Conservation (phyloP, 2,113 vertebrate species). For the Urocynchramus pylzowi region DNA sequence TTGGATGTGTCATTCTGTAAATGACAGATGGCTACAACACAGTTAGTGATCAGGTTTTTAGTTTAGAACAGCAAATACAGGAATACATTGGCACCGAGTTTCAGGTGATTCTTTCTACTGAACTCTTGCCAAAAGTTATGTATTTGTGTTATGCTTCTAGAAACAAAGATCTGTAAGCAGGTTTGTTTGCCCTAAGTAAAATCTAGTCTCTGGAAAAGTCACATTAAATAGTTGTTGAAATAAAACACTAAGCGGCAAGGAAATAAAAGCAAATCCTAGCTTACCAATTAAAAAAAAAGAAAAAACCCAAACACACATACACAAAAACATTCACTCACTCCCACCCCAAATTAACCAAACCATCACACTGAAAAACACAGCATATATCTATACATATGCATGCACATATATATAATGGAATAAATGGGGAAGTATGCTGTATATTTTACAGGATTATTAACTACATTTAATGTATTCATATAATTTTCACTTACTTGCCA, state of each 20-base stretch:
- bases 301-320: background rate
- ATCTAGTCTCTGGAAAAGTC: background rate
- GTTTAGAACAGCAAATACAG: slow-evolving; percentile 52
- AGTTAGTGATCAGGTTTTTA: slow-evolving; percentile 4
- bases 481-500: background rate
- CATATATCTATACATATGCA: background rate
- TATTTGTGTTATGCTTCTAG: background rate
- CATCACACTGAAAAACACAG: background rate
- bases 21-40: slow-evolving; percentile 37
- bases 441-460: background rate
- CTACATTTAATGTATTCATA: background rate
- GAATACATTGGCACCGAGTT: background rate
- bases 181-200: background rate
- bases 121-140: slow-evolving; percentile 30
- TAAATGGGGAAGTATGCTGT: background rate
- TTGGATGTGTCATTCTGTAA: slow-evolving; percentile 55
- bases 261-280: background rate
- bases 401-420: background rate
- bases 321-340: background rate
- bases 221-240: background rate
- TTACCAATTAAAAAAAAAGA: background rate
- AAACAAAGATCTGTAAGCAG: background rate
- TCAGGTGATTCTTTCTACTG: slow-evolving; percentile 46
- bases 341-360: background rate
- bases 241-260: background rate